Conservation (phyloP, 2,797 vertebrate species). For the Synanceia verrucosa region DNA sequence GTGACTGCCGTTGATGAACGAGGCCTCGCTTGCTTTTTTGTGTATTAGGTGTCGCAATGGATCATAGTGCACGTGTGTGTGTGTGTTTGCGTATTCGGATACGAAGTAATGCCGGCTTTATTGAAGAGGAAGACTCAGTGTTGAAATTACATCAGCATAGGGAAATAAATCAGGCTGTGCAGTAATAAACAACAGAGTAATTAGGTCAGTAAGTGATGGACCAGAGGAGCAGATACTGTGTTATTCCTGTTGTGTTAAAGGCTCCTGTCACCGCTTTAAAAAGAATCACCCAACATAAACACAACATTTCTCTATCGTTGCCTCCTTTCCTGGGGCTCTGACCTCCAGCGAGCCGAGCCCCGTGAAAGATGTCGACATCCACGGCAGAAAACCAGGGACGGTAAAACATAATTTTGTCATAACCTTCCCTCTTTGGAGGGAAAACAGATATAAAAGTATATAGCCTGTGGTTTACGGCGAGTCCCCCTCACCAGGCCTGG, state of each 20-base stretch:
- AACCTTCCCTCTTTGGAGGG: constrained; percentile 95
- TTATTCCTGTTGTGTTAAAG: constrained; percentile 59
- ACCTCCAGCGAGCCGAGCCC: constrained; percentile 76
- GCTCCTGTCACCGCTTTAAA: constrained; percentile 30
- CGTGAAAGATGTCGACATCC: constrained; percentile 81
- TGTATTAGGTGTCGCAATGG: constrained; percentile 67
- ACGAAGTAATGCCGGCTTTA: constrained; percentile 41
- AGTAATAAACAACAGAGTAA: constrained; percentile 75
- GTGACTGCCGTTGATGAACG: constrained; percentile 72
- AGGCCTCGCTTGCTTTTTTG: constrained; percentile 60
- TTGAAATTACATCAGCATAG: constrained; percentile 70
- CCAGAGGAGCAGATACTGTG: constrained; percentile 53
- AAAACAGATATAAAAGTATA: constrained; percentile 99
- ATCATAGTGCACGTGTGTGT: constrained; percentile 57
- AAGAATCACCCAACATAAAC: constrained; percentile 39
- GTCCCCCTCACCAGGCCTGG: constrained; percentile 88
- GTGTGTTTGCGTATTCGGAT: constrained; percentile 52
- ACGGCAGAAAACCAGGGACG: constrained; percentile 84
- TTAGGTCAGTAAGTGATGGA: constrained; percentile 71
- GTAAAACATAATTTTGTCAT: constrained; percentile 93
- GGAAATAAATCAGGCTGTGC: constrained; percentile 73
- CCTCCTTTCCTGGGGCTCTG: constrained; percentile 76
- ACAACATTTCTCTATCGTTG: constrained; percentile 39
- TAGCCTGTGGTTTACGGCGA: constrained; percentile 94
- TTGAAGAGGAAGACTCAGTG: constrained; percentile 57